phyloP scores from a whole-genome alignment of 2,888 invertebrate genomes.

The Eupithecia tripunctaria region DNA sequence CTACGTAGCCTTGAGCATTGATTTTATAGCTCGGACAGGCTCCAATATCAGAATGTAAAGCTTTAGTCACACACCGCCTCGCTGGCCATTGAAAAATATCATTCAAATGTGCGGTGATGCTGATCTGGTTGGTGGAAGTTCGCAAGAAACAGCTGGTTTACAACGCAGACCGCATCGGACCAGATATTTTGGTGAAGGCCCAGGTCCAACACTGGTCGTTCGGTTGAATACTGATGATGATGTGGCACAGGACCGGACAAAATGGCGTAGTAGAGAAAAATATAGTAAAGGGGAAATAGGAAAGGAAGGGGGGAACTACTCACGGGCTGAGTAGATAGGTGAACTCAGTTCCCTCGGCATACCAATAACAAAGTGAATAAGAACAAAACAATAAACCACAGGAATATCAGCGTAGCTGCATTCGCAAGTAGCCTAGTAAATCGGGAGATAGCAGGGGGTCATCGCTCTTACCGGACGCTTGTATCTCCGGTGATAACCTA shows the following conservation, averaged over 20 bases:
- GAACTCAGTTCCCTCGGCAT: background rate
- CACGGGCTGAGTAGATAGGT: no score
- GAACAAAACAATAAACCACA: constrained; percentile 14
- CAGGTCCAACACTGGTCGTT: no score
- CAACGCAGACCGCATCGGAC: no score
- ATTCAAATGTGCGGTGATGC: background rate
- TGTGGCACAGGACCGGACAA: no score
- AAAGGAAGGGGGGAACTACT: no score
- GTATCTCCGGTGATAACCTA: constrained; percentile 61
- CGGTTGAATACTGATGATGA: no score
- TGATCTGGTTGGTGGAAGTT: background rate
- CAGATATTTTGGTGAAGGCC: no score
- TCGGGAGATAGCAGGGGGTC: constrained; percentile 37
- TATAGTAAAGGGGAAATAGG: no score
- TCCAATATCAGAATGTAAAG: background rate
- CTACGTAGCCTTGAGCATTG: background rate
- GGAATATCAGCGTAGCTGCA: constrained; percentile 11
- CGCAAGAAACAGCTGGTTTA: background rate
- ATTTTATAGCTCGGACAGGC: background rate
- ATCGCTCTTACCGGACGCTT: constrained; percentile 54
- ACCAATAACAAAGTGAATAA: background rate
- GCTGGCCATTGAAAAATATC: background rate
- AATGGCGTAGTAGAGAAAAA: no score
- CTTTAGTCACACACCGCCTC: background rate
- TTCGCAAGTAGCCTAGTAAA: constrained; percentile 33